Percentiles rank a stretch among this genome's conserved stretches.
Conservation (phyloP, 1,140 invertebrate genomes). For the Papilio dardanus region DNA sequence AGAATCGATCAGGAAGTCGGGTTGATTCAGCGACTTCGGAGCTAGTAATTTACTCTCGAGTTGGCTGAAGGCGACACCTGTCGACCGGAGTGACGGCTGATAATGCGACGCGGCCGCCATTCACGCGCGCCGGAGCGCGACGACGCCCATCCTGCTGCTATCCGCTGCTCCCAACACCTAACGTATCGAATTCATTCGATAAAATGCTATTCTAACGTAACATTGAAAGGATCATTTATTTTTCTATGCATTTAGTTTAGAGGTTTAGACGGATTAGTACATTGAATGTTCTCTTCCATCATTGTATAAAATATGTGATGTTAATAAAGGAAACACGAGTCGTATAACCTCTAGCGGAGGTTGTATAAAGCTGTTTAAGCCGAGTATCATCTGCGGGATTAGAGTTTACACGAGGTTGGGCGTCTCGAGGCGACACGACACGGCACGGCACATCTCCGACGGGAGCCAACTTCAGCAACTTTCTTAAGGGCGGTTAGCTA, state of each 20-base stretch:
- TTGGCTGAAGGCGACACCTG: slow-evolving; percentile 81
- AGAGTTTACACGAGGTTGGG: slow-evolving; percentile 75
- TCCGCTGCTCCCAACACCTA: slow-evolving; percentile 40
- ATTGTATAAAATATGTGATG: slow-evolving; percentile 18
- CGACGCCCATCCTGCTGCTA: slow-evolving; percentile 56
- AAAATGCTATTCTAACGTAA: background rate
- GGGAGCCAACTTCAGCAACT: slow-evolving; percentile 76
- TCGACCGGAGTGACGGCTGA: slow-evolving; percentile 79
- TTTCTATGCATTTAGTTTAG: background rate
- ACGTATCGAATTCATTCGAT: slow-evolving; percentile 35
- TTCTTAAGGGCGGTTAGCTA: slow-evolving; percentile 78
- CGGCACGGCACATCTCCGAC: slow-evolving; percentile 72
- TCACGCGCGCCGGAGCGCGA: slow-evolving; percentile 72
- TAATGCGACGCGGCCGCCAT: slow-evolving; percentile 79
- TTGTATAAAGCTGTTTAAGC: slow-evolving; percentile 76
- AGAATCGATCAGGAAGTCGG: slow-evolving; percentile 78
- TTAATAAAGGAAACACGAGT: slow-evolving; percentile 63
- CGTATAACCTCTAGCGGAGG: slow-evolving; percentile 62
- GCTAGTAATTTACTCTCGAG: slow-evolving; percentile 82
- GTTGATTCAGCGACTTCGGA: slow-evolving; percentile 80
- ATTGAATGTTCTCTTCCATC: background rate
- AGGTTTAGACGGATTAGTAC: slow-evolving; percentile 18
- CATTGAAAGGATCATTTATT: slow-evolving; percentile 4
- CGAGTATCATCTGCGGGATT: slow-evolving; percentile 77
- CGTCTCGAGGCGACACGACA: slow-evolving; percentile 60